Percentiles rank a stretch among this genome's conserved stretches.
phyloP scores from a whole-genome alignment of 2,797 vertebrate species.

The Helostoma temminkii region DNA sequence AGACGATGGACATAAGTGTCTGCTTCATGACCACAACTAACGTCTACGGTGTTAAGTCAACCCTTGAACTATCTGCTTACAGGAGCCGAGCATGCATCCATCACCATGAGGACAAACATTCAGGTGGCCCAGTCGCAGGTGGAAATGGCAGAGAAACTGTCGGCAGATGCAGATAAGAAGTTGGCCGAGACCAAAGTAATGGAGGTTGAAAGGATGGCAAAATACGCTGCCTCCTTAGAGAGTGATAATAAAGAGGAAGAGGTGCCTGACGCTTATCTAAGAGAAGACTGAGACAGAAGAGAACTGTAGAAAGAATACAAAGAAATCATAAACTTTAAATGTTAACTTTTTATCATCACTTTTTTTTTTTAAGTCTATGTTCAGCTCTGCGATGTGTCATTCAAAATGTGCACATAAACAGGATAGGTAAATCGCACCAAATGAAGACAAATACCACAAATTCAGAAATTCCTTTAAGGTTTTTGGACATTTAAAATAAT shows the following conservation, averaged over 20 bases:
- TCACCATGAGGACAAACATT: constrained; percentile 87
- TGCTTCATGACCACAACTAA: constrained; percentile 40
- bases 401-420: background rate
- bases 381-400: background rate
- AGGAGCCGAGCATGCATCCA: constrained; percentile 92
- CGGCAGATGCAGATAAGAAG: constrained; percentile 88
- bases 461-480: background rate
- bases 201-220: constrained; percentile 87
- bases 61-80: constrained; percentile 48
- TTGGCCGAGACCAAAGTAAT: constrained; percentile 90
- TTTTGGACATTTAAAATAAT: background rate
- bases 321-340: background rate
- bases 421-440: background rate
- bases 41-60: constrained; percentile 20
- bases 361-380: background rate
- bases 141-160: constrained; percentile 87
- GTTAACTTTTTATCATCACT: background rate
- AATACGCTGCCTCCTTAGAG: constrained; percentile 67
- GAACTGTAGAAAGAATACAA: background rate
- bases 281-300: constrained; percentile 88
- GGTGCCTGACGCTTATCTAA: constrained; percentile 89
- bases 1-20: constrained; percentile 53
- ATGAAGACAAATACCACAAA: background rate
- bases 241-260: constrained; percentile 77
- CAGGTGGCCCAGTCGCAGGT: constrained; percentile 90